Evolutionary conservation across 2,113 vertebrate genomes (phyloP).

Genomic region (Amphiprion percula): DNA sequence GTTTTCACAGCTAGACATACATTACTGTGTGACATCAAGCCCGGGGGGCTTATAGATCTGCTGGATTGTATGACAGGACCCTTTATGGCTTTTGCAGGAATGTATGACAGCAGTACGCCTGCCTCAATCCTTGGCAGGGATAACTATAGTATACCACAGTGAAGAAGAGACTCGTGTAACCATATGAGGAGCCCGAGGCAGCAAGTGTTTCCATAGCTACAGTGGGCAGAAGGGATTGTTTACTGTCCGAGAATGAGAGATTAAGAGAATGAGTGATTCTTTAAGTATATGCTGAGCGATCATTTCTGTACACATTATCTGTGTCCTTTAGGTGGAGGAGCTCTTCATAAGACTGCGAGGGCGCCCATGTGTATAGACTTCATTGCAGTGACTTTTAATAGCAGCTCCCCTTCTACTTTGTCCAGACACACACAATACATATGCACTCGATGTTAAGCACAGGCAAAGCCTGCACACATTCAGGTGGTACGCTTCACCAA

Average conservation of each 20-base stretch:
- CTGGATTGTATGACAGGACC: slow-evolving; percentile 70
- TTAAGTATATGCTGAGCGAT: slow-evolving; percentile 39
- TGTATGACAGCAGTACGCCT: slow-evolving; percentile 71
- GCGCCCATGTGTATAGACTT: slow-evolving; percentile 32
- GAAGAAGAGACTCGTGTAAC: slow-evolving; percentile 41
- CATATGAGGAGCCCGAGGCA: slow-evolving; percentile 56
- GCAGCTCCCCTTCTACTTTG: background rate
- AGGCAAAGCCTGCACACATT: slow-evolving; percentile 18
- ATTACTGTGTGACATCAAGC: slow-evolving; percentile 74
- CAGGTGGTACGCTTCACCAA: slow-evolving; percentile 46
- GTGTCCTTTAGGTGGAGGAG: slow-evolving; percentile 21
- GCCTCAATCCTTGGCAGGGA: slow-evolving; percentile 58
- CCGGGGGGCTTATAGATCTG: slow-evolving; percentile 69
- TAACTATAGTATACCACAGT: slow-evolving; percentile 56
- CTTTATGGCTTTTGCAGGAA: slow-evolving; percentile 72
- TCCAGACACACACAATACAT: slow-evolving; percentile 40
- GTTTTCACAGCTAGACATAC: slow-evolving; percentile 77
- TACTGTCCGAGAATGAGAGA: slow-evolving; percentile 49
- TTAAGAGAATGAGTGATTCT: slow-evolving; percentile 34
- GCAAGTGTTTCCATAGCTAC: slow-evolving; percentile 68
- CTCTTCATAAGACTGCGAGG: slow-evolving; percentile 34
- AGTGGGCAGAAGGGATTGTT: slow-evolving; percentile 46
- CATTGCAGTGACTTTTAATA: slow-evolving; percentile 42
- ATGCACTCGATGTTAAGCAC: slow-evolving; percentile 31
- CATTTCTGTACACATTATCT: slow-evolving; percentile 19